phyloP scores from a whole-genome alignment of 2,888 invertebrate genomes.

The Drosophila histrio region DNA sequence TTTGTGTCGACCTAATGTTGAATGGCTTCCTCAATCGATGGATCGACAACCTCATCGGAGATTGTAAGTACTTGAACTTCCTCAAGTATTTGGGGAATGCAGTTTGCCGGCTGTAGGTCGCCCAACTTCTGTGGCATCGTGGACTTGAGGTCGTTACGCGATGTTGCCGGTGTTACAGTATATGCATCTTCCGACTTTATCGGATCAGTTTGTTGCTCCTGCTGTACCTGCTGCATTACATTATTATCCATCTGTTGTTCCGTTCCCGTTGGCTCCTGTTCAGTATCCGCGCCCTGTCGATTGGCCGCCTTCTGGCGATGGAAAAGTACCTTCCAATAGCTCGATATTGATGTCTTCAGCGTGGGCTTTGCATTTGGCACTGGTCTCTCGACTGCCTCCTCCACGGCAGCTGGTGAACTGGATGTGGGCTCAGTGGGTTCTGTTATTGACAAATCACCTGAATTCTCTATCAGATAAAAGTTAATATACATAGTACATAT shows the following conservation, averaged over 20 bases:
- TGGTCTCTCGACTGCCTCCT: constrained; percentile 11
- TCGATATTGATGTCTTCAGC: constrained; percentile 72
- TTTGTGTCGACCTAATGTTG: constrained; percentile 6
- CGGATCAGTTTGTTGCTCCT: constrained; percentile 21
- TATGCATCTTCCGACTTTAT: constrained; percentile 11
- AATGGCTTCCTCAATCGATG: constrained; percentile 5
- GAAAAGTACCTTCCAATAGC: constrained; percentile 77
- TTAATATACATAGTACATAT: too few relatives aligned
- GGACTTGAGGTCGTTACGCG: constrained; percentile 7
- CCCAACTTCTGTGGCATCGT: constrained; percentile 4
- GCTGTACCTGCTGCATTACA: constrained; percentile 27
- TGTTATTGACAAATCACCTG: constrained; percentile 2
- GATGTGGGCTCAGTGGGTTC: constrained; percentile 15
- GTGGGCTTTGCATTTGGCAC: constrained; percentile 45
- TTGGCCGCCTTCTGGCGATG: constrained; percentile 59
- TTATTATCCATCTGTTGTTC: not conserved
- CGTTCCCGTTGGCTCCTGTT: not conserved
- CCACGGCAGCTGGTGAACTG: not conserved
- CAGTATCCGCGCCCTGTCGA: not conserved
- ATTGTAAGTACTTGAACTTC: constrained; percentile 35
- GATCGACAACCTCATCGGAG: constrained; percentile 27
- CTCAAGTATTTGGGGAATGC: constrained; percentile 29
- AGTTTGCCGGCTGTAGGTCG: not conserved
- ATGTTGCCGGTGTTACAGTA: constrained; percentile 20
- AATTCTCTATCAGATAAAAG: not conserved